These are phyloP conservation scores for Romanogobio albipinnatus DNA, from an alignment of 2,113 vertebrate species.

Conservation along the genomic window DNA sequence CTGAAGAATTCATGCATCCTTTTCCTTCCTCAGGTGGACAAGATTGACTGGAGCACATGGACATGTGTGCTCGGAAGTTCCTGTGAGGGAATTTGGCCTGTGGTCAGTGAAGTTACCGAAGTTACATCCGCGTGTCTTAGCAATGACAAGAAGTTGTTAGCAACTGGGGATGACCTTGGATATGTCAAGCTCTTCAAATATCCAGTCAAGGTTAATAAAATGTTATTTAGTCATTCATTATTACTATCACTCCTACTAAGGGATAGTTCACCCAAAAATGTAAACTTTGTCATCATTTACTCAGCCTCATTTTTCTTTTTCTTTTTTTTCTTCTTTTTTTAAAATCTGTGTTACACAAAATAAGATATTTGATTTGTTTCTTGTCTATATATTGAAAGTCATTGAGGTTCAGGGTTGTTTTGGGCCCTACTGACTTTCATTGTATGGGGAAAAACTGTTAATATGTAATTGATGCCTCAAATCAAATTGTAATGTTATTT, in stretches of 20 bases:
- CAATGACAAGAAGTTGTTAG: constrained; percentile 86
- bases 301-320: too few species aligned
- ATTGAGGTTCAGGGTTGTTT: too few species aligned
- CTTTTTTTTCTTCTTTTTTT: too few species aligned
- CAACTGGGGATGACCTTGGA: constrained; percentile 96
- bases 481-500: too few species aligned
- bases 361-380: neutral
- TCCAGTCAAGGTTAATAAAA: constrained; percentile 85
- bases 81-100: constrained; percentile 94
- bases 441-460: too few species aligned
- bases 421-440: too few species aligned
- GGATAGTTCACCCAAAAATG: neutral
- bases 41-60: constrained; percentile 95
- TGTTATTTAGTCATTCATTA: neutral
- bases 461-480: too few species aligned
- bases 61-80: constrained; percentile 92
- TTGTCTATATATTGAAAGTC: too few species aligned
- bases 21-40: constrained; percentile 84
- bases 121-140: constrained; percentile 91
- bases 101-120: constrained; percentile 93
- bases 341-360: neutral
- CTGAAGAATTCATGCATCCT: neutral
- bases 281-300: neutral
- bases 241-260: neutral
- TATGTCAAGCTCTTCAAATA: constrained; percentile 97